phyloP scores from a whole-genome alignment of 2,888 invertebrate genomes.

The Sphaeridia pumilis region DNA sequence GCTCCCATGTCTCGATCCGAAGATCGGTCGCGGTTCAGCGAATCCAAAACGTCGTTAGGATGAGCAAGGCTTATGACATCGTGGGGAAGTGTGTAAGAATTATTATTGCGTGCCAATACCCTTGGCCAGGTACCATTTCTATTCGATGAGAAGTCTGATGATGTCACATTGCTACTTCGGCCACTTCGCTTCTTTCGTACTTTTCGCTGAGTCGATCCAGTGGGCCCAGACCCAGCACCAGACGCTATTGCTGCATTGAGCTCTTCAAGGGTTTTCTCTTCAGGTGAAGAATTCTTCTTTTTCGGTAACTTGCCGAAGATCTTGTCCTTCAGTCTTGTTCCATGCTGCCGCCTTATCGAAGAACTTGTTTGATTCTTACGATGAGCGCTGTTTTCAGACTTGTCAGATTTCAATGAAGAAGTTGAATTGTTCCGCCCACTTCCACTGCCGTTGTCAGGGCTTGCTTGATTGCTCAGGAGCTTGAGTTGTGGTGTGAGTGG shows the following conservation, averaged over 20 bases:
- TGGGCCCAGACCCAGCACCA: conserved; percentile 18
- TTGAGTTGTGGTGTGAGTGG: neutral
- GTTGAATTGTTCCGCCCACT: conserved; percentile 19
- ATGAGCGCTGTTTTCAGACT: conserved; percentile 22
- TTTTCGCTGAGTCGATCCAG: conserved; percentile 22
- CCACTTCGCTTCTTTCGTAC: conserved; percentile 28
- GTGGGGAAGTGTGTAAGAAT: conserved; percentile 34
- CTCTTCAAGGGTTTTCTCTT: conserved; percentile 33
- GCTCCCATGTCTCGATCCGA: neutral
- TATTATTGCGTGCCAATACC: conserved; percentile 29
- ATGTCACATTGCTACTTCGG: conserved; percentile 6
- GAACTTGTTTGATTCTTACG: conserved; percentile 8
- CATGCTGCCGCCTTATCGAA: conserved; percentile 4
- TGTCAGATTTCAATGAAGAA: conserved; percentile 34
- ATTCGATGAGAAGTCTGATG: conserved; percentile 17
- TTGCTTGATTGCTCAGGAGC: neutral
- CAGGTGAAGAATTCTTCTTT: conserved; percentile 34
- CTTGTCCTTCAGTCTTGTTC: conserved; percentile 28
- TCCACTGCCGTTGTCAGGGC: neutral
- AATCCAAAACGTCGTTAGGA: neutral
- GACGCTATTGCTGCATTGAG: conserved; percentile 34
- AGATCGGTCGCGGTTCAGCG: neutral
- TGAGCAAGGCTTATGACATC: conserved; percentile 4
- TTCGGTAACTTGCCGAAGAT: conserved; percentile 29
- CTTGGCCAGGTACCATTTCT: conserved; percentile 36